phyloP scores from a whole-genome alignment of 2,113 vertebrate genomes.

The human (Homo sapiens) region DNA sequence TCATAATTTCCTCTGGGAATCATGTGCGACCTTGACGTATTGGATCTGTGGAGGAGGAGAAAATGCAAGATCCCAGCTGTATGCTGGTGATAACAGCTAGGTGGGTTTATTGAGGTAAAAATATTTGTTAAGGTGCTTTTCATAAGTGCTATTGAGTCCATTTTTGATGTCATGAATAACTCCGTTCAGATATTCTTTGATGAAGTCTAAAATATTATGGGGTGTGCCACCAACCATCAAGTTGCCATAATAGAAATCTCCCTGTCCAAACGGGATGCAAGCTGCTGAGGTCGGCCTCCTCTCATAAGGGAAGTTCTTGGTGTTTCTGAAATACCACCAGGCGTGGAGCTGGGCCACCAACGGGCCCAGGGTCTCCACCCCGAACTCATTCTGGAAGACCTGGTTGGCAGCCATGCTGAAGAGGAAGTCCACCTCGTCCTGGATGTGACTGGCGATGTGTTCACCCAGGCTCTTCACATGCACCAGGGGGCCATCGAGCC shows the following conservation, averaged over 20 bases:
- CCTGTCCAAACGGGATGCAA: slow-evolving; percentile 45
- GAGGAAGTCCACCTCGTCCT: slow-evolving; percentile 68
- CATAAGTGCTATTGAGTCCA: slow-evolving; percentile 31
- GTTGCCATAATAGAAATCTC: slow-evolving; percentile 68
- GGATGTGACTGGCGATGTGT: neutral
- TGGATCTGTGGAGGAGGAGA: rapidly evolving
- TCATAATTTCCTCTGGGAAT: rapidly evolving
- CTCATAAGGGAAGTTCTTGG: slow-evolving; percentile 40
- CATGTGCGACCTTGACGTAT: neutral
- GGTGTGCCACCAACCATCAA: slow-evolving; percentile 59
- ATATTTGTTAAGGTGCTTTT: slow-evolving; percentile 78
- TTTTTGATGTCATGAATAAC: neutral
- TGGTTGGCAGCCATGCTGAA: slow-evolving; percentile 65
- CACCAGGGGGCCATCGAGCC: neutral
- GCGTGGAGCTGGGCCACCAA: slow-evolving; percentile 70
- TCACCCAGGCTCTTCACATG: slow-evolving; percentile 51
- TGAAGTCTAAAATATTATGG: neutral
- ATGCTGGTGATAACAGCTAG: slow-evolving; percentile 77
- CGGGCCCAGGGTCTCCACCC: slow-evolving; percentile 66
- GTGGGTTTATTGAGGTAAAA: slow-evolving; percentile 70
- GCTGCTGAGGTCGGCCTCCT: neutral
- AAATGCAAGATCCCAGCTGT: slow-evolving; percentile 67
- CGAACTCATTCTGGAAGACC: slow-evolving; percentile 35
- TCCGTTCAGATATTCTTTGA: neutral
- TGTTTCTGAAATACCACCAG: slow-evolving; percentile 61